A percentile compares a stretch with the other conserved stretches of the same genome.
phyloP scores from a whole-genome alignment of 2,113 vertebrate genomes.

The Burhinus bistriatus region DNA sequence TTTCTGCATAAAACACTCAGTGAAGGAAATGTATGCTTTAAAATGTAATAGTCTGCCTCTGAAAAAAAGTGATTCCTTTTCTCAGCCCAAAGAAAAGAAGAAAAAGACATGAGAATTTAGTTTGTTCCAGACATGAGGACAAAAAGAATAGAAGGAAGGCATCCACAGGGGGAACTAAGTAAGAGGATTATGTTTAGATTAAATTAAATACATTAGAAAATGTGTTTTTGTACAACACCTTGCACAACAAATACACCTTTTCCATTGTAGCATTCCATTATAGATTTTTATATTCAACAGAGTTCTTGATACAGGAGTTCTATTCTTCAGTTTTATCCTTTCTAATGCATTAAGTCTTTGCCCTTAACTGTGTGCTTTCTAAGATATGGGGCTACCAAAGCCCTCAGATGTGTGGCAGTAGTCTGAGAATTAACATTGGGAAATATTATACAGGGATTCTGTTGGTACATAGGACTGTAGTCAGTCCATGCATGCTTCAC shows the following conservation, averaged over 20 bases:
- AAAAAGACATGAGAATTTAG: background rate
- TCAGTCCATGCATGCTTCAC: background rate
- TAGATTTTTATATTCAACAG: background rate
- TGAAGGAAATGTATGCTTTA: constrained; percentile 54
- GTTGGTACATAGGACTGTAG: background rate
- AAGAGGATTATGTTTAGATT: background rate
- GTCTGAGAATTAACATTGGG: background rate
- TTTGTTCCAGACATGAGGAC: background rate
- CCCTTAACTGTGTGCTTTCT: background rate
- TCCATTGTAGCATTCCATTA: background rate
- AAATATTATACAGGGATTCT: background rate
- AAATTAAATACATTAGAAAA: constrained; percentile 9
- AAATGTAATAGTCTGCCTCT: constrained; percentile 30
- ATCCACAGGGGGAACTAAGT: background rate
- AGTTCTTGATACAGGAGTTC: background rate
- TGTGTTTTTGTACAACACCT: background rate
- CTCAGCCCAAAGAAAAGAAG: background rate
- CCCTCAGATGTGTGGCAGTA: background rate
- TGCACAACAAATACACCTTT: background rate
- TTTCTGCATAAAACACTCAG: constrained; percentile 54
- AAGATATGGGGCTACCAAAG: background rate
- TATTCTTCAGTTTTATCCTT: background rate
- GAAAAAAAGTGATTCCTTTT: constrained; percentile 1
- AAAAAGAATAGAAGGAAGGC: background rate
- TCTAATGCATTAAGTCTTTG: background rate